Evolutionary conservation across 2,888 invertebrate species (phyloP).

Genomic region (Cataglyphis cursor): DNA sequence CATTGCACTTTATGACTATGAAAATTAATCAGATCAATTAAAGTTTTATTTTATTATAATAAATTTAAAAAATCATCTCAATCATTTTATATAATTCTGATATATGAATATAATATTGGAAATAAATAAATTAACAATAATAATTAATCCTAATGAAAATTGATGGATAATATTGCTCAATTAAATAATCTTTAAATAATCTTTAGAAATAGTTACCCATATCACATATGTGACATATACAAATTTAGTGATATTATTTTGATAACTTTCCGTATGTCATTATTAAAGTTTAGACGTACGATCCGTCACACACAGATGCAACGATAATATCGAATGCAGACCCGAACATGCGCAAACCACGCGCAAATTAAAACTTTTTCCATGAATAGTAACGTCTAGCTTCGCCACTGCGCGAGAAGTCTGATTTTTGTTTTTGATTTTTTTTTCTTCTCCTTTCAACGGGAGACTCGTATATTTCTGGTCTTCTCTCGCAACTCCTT

Average conservation of each 20-base stretch:
- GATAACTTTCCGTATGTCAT: slow-evolving; percentile 24
- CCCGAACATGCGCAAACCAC: slow-evolving; percentile 49
- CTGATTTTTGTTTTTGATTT: slow-evolving; percentile 75
- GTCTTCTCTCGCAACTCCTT: slow-evolving; percentile 16
- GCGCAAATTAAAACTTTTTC: slow-evolving; percentile 82
- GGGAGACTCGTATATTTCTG: slow-evolving; percentile 35
- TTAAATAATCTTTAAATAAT: neutral
- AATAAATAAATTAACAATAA: neutral
- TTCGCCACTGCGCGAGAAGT: slow-evolving; percentile 64
- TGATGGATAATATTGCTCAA: neutral
- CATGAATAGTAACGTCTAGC: slow-evolving; percentile 80
- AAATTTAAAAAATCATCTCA: neutral
- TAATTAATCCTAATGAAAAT: slow-evolving; percentile 4
- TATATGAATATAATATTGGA: neutral
- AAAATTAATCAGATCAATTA: neutral
- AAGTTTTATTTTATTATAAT: neutral
- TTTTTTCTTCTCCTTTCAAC: neutral
- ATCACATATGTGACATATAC: neutral
- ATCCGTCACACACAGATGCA: slow-evolving; percentile 25
- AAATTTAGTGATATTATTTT: slow-evolving; percentile 10
- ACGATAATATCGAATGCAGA: slow-evolving; percentile 13
- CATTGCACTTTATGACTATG: neutral
- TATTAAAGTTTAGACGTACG: slow-evolving; percentile 24
- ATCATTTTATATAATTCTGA: neutral
- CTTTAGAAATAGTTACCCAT: neutral